Evolutionary conservation across 2,888 invertebrate genomes (phyloP).

Genomic region (Lithophane ornitopus): DNA sequence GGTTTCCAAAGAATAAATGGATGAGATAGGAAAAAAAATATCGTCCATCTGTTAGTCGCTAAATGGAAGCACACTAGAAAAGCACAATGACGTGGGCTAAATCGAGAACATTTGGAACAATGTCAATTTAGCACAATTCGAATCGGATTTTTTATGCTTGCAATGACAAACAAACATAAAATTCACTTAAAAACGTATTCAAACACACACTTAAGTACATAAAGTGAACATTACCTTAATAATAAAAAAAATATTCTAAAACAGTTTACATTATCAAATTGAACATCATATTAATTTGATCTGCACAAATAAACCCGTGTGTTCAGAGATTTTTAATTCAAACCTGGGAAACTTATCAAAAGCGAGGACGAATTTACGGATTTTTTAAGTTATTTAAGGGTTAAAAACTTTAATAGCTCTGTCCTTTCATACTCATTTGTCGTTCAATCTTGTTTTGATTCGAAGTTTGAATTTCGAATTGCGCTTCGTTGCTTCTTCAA

Average conservation of each 20-base stretch:
- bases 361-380: conserved; percentile 1
- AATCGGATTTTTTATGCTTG: not conserved
- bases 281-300: not conserved
- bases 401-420: conserved; percentile 34
- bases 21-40: too few species aligned
- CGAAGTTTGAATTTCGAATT: conserved; percentile 43
- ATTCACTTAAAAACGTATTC: not conserved
- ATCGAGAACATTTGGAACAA: not conserved
- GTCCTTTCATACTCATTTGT: conserved; percentile 31
- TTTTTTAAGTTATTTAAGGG: conserved; percentile 19
- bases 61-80: too few species aligned
- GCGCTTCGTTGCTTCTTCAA: conserved; percentile 24
- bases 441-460: conserved; percentile 43
- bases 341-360: conserved; percentile 33
- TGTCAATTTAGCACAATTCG: not conserved
- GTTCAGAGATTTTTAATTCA: conserved; percentile 43
- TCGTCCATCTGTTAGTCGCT: too few species aligned
- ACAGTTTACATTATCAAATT: not conserved
- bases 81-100: not conserved
- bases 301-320: conserved; percentile 18
- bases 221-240: not conserved
- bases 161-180: not conserved
- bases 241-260: not conserved
- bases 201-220: not conserved
- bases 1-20: not conserved